phyloP scores from a whole-genome alignment of 2,888 invertebrate genomes.

The Barypeithes pellucidus region DNA sequence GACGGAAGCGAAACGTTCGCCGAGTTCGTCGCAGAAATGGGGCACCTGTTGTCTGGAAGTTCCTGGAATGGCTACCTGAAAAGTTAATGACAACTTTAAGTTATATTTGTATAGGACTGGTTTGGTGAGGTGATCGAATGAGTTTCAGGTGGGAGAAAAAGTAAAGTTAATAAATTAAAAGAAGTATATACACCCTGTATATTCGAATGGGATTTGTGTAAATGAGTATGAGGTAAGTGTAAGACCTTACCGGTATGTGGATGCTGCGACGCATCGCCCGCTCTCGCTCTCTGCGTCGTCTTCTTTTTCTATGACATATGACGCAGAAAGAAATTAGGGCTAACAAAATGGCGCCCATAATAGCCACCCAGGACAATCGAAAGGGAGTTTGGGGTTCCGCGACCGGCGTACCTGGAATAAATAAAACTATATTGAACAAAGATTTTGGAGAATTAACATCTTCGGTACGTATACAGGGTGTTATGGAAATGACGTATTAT shows the following conservation, averaged over 20 bases:
- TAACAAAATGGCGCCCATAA: constrained; percentile 70
- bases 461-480: too few species aligned
- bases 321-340: constrained; percentile 71
- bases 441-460: too few species aligned
- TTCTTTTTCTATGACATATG: constrained; percentile 74
- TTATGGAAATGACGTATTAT: too few species aligned
- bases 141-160: too few species aligned
- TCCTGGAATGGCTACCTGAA: constrained; percentile 67
- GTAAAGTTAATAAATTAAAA: too few species aligned
- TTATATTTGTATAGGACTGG: too few species aligned
- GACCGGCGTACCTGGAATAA: constrained; percentile 67
- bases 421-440: neutral
- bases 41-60: constrained; percentile 68
- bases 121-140: too few species aligned
- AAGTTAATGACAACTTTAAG: neutral
- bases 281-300: constrained; percentile 70
- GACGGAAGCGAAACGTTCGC: constrained; percentile 74
- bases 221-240: too few species aligned
- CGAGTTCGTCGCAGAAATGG: constrained; percentile 74
- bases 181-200: too few species aligned
- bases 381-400: constrained; percentile 65
- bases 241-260: constrained; percentile 63
- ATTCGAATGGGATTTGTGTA: too few species aligned
- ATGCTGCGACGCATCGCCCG: constrained; percentile 70
- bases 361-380: constrained; percentile 64